Percentiles rank a stretch among this genome's conserved stretches.
Evolutionary conservation across 2,113 vertebrate genomes (phyloP).

Genomic region (Pangasianodon hypophthalmus): DNA sequence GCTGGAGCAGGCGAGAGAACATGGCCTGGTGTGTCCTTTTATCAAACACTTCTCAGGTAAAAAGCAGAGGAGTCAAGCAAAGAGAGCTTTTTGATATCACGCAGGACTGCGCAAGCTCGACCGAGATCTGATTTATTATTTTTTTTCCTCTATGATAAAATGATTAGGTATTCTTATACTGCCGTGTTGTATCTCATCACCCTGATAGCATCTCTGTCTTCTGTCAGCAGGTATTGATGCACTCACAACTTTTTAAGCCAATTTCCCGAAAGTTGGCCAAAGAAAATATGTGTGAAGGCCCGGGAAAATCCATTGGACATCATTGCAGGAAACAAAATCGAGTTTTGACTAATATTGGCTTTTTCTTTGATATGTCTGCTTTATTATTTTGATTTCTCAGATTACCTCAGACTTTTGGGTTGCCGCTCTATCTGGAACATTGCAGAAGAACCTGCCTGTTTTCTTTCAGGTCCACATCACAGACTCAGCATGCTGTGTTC

Average conservation of each 20-base stretch:
- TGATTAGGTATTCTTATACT: slow-evolving; percentile 4
- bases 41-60: slow-evolving; percentile 36
- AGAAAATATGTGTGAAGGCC: neutral
- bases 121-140: neutral
- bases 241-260: neutral
- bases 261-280: neutral
- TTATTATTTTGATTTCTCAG: neutral
- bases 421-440: neutral
- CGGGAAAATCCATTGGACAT: neutral
- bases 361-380: neutral
- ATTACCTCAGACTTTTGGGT: neutral
- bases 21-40: slow-evolving; percentile 29
- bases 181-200: neutral
- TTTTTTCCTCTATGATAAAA: neutral
- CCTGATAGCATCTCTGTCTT: neutral
- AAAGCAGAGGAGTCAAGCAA: neutral
- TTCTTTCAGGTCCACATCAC: neutral
- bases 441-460: neutral
- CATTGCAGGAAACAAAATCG: neutral
- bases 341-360: neutral
- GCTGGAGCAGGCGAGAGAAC: slow-evolving; percentile 21
- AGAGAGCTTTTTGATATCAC: slow-evolving; percentile 20
- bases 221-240: neutral
- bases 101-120: slow-evolving; percentile 1
- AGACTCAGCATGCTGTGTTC: neutral